These are phyloP conservation scores for Eriocheir sinensis DNA, from an alignment of 1,140 invertebrate genomes.

Conservation along the genomic window DNA sequence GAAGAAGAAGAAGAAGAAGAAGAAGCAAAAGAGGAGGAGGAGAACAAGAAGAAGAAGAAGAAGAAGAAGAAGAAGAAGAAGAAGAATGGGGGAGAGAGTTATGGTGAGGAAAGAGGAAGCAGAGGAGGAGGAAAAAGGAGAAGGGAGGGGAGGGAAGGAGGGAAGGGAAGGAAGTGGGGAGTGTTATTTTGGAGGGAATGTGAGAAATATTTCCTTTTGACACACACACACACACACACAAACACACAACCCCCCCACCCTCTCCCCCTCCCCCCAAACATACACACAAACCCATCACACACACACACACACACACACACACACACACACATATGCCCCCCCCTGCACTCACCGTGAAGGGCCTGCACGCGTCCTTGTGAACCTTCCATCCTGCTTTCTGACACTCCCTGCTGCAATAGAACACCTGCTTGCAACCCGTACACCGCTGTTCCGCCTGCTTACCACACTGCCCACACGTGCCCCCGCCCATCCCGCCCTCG, in stretches of 20 bases:
- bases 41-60: not conserved
- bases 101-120: no score
- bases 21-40: not conserved
- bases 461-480: slow-evolving; percentile 78
- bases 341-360: slow-evolving; percentile 73
- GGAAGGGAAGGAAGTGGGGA: no score
- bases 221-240: not conserved
- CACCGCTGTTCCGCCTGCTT: slow-evolving; percentile 84
- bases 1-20: not conserved
- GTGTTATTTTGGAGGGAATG: no score
- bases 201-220: no score
- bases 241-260: not conserved
- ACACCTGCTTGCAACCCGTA: slow-evolving; percentile 86
- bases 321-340: not conserved
- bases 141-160: no score
- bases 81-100: not conserved
- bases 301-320: not conserved
- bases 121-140: no score
- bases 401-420: slow-evolving; percentile 89
- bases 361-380: slow-evolving; percentile 86
- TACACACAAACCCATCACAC: not conserved
- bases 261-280: not conserved
- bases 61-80: not conserved
- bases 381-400: slow-evolving; percentile 89
- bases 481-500: not conserved